Conservation (phyloP, 1,140 invertebrate genomes). For the Battus philenor region DNA sequence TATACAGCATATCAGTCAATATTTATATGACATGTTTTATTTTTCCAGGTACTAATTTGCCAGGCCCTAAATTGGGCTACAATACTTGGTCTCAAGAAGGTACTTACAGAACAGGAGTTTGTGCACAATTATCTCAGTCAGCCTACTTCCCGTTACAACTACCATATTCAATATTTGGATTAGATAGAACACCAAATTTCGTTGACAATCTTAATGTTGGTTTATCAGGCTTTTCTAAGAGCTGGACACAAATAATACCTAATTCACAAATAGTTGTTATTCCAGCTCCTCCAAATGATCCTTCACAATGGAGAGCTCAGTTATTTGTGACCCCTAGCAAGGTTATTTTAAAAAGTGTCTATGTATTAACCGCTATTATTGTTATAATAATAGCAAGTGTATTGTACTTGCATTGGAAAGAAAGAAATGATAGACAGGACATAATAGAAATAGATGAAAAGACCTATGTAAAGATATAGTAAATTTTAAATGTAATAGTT, state of each 20-base stretch:
- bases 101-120: constrained; percentile 82
- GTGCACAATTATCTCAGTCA: constrained; percentile 94
- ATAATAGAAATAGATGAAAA: constrained; percentile 78
- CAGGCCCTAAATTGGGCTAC: constrained; percentile 92
- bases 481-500: not conserved
- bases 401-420: constrained; percentile 93
- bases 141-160: constrained; percentile 94
- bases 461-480: constrained; percentile 60
- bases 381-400: constrained; percentile 91
- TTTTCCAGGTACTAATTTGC: constrained; percentile 87
- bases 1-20: constrained; percentile 4
- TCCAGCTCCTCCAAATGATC: constrained; percentile 87
- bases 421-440: constrained; percentile 95
- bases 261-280: constrained; percentile 98
- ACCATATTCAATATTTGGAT: constrained; percentile 96
- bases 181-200: constrained; percentile 98
- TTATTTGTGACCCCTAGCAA: constrained; percentile 98
- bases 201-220: constrained; percentile 93
- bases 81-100: constrained; percentile 91
- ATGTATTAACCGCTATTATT: constrained; percentile 92
- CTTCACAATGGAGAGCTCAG: constrained; percentile 92
- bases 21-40: too few relatives aligned
- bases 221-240: constrained; percentile 81
- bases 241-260: constrained; percentile 96
- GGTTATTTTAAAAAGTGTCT: constrained; percentile 93